Evolutionary conservation across 2,888 invertebrate species (phyloP).

Genomic region (Thalpophila matura): DNA sequence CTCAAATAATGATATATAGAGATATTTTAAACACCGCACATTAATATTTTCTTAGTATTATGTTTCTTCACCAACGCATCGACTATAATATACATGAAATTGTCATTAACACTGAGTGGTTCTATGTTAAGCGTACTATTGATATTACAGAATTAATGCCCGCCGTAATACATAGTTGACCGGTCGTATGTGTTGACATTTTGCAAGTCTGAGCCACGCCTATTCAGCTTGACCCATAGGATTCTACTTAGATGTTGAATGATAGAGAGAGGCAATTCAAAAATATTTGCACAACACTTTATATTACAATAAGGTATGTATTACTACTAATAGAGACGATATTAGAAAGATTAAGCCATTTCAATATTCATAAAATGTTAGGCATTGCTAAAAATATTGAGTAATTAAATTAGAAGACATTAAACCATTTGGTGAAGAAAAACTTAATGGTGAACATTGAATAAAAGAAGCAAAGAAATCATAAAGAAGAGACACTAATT

Average conservation of each 20-base stretch:
- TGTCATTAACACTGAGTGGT: background rate
- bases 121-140: conserved; percentile 6
- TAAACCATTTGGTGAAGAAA: too few species aligned
- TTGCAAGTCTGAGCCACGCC: conserved; percentile 29
- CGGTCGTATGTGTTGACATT: conserved; percentile 30
- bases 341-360: background rate
- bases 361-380: background rate
- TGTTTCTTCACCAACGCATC: background rate
- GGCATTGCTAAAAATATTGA: background rate
- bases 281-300: conserved; percentile 25
- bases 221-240: conserved; percentile 12
- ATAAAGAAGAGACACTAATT: background rate
- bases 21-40: background rate
- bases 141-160: conserved; percentile 20
- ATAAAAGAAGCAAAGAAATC: background rate
- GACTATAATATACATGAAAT: background rate
- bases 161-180: conserved; percentile 13
- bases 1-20: too few species aligned
- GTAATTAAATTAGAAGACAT: too few species aligned
- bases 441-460: background rate
- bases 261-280: conserved; percentile 17
- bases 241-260: background rate
- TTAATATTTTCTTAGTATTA: background rate
- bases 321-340: background rate
- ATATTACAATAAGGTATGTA: background rate